Evolutionary conservation across 2,113 vertebrate species (phyloP), one percentile per base, ranked within the genome.

Genomic region (Lepus americanus): DNA sequence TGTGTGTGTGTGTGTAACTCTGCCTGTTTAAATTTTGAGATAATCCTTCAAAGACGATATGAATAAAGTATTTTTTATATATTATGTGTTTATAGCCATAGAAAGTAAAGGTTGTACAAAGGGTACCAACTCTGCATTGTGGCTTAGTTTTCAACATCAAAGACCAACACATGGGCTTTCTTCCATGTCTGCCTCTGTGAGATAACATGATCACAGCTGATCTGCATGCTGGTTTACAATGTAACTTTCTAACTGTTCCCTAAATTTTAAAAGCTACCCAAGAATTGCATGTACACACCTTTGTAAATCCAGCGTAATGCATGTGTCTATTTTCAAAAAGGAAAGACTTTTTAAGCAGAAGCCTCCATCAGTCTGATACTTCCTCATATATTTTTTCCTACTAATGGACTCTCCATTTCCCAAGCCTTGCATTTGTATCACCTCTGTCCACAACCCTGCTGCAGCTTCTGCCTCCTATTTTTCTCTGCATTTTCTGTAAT

Each of bases 141-240:
- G 73, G 63, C 19, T 79, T 67, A 74, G 80, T 82, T 84, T 95
- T 44, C 87, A 92, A 44, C 31, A 73, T 49, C n/a, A 87, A 80
- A 76, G 36, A 25, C 9, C 6, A 49, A 89, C 64, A 63, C 5
- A 36, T 8, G 39, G 64, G 33, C 17, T 31, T 33, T 72, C 22
- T 25, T 23, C 9, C 5, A 14, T 19, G 5, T 81, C 0, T 59
- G 39, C 0, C 8, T 33, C 31, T 53, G 22, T 55, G 53, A 86
- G 36, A 51, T 23, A 72, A 89, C 5, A 36, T 64, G 39, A 44
- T 33, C 63, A 31, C 73, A 79, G 64, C 44, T 31, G 22, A 74
- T 44, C 20, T 76, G 36, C 51, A n/a, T 27, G 22, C 3, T 39
- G 31, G 29, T 31, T 29, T 17, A 86, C 1, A 36, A 72, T 23